Percentiles rank a stretch among this genome's conserved stretches.
These are phyloP conservation scores for Sorex maritimensis DNA, from an alignment of 2,797 vertebrate genomes.

Conservation along the genomic window DNA sequence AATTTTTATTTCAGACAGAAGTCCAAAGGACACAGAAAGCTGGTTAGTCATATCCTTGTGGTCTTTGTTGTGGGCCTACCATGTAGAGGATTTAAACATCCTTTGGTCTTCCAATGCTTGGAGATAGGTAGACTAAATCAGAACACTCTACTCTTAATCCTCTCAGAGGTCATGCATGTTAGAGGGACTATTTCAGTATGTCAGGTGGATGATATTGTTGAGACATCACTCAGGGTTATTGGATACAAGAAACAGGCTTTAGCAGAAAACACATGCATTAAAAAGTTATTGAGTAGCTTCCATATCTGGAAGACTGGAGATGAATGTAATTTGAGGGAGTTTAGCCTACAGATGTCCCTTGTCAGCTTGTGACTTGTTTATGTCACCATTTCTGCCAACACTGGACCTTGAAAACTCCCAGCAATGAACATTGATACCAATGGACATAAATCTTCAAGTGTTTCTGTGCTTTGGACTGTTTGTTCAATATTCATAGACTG, in stretches of 20 bases:
- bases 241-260: neutral
- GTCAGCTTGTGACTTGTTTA: neutral
- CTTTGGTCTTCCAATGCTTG: slow-evolving; percentile 49
- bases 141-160: neutral
- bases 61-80: neutral
- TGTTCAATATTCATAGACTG: neutral
- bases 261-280: neutral
- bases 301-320: neutral
- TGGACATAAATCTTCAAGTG: neutral
- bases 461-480: neutral
- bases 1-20: neutral
- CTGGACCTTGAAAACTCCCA: neutral
- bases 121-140: neutral
- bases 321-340: neutral
- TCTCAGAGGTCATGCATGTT: neutral
- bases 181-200: neutral
- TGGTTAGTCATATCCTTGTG: neutral
- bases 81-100: neutral
- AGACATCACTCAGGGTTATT: neutral
- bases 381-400: neutral
- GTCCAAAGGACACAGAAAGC: neutral
- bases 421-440: neutral
- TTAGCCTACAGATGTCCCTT: neutral
- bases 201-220: neutral
- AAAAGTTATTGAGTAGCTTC: slow-evolving; percentile 24